These are phyloP conservation scores for Caenorhabditis sp. DNA, from an alignment of 2,888 invertebrate species.

Conservation along the genomic window DNA sequence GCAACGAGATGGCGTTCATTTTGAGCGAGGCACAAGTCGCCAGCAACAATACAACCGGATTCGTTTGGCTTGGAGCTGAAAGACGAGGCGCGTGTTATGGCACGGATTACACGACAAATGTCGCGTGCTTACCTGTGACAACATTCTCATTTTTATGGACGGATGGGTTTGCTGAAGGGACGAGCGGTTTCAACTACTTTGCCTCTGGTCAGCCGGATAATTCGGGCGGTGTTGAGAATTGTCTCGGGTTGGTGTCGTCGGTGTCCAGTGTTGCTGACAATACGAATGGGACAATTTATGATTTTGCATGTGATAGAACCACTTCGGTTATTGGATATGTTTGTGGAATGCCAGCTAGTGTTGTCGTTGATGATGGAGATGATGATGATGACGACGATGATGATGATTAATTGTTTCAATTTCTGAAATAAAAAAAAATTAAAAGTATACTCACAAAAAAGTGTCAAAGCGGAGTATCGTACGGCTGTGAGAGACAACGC, in stretches of 20 bases:
- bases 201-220: background rate
- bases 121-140: background rate
- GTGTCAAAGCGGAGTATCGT: too few relatives aligned
- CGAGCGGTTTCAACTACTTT: background rate
- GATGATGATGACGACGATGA: background rate
- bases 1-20: background rate
- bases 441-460: too few relatives aligned
- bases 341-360: background rate
- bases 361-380: background rate
- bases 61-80: background rate
- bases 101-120: background rate
- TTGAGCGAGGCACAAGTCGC: background rate
- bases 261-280: background rate
- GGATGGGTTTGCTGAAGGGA: background rate
- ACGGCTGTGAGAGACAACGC: too few relatives aligned
- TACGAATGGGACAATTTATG: background rate
- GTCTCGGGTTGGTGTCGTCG: background rate
- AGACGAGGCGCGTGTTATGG: background rate
- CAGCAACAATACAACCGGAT: background rate
- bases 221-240: background rate
- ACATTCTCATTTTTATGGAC: background rate
- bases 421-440: too few relatives aligned
- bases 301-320: background rate
- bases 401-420: background rate
- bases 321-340: background rate